Conservation (phyloP, 2,888 invertebrate species). For the Sinotaia quadrata region DNA sequence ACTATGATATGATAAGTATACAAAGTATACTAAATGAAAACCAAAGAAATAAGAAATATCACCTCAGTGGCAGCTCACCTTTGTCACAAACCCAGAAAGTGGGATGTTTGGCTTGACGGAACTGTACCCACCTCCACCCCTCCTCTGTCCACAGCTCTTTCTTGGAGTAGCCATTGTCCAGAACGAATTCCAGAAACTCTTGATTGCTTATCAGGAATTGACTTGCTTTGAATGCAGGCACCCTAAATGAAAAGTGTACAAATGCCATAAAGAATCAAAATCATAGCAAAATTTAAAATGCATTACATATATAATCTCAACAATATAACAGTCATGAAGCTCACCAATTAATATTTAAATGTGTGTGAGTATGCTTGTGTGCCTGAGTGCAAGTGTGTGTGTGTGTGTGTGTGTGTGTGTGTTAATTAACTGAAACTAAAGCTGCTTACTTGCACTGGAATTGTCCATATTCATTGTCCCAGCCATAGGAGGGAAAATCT, state of each 20-base stretch:
- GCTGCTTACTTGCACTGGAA: conserved; percentile 44
- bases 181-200: conserved; percentile 66
- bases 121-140: conserved; percentile 67
- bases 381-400: background rate
- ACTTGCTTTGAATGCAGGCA: conserved; percentile 65
- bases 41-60: too few species aligned
- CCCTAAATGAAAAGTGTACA: conserved; percentile 45
- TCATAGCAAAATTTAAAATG: too few species aligned
- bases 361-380: background rate
- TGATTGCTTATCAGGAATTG: conserved; percentile 65
- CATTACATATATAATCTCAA: too few species aligned
- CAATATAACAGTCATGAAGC: too few species aligned
- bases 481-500: conserved; percentile 69
- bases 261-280: too few species aligned
- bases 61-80: conserved; percentile 42
- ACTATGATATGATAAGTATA: too few species aligned
- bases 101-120: conserved; percentile 63
- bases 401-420: background rate
- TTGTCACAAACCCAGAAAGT: conserved; percentile 67
- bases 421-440: background rate
- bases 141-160: conserved; percentile 64
- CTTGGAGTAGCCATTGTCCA: conserved; percentile 62
- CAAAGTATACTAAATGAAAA: too few species aligned
- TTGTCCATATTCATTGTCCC: conserved; percentile 71
- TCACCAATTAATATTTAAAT: too few species aligned